Conservation (phyloP, 1,140 invertebrate species). For the Cylas formicarius region DNA sequence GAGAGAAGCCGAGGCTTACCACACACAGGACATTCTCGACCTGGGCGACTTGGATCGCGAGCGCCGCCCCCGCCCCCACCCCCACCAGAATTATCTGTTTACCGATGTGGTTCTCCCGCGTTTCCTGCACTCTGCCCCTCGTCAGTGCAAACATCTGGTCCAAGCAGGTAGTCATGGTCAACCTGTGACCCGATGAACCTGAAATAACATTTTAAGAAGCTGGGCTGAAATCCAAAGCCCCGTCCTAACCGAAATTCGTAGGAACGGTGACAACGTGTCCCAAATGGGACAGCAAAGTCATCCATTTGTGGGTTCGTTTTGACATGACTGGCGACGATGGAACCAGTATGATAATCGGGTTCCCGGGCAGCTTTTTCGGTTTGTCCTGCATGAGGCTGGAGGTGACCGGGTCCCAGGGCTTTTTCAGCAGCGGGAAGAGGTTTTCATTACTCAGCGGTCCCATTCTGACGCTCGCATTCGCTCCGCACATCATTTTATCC, state of each 20-base stretch:
- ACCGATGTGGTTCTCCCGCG: slow-evolving; percentile 59
- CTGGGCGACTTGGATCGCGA: slow-evolving; percentile 62
- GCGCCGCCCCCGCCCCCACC: slow-evolving; percentile 64
- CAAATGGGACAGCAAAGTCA: slow-evolving; percentile 56
- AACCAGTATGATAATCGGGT: slow-evolving; percentile 63
- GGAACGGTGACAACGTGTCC: slow-evolving; percentile 64
- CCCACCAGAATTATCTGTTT: slow-evolving; percentile 70
- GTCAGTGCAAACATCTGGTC: slow-evolving; percentile 65
- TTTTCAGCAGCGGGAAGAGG: slow-evolving; percentile 56
- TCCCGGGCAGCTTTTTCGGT: slow-evolving; percentile 60
- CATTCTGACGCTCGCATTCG: slow-evolving; percentile 42
- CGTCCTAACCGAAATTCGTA: slow-evolving; percentile 43
- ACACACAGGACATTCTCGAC: slow-evolving; percentile 64
- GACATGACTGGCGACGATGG: slow-evolving; percentile 53
- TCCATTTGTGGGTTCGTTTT: slow-evolving; percentile 63
- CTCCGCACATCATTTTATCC: slow-evolving; percentile 63
- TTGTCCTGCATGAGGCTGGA: slow-evolving; percentile 33
- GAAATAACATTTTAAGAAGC: slow-evolving; percentile 17
- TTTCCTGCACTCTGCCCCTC: slow-evolving; percentile 61
- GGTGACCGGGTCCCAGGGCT: slow-evolving; percentile 68
- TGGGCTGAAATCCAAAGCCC: no score
- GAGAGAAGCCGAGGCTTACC: slow-evolving; percentile 74
- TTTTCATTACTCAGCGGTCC: slow-evolving; percentile 49
- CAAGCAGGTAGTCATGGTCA: slow-evolving; percentile 51
- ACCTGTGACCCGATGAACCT: slow-evolving; percentile 42